Evolutionary conservation across 2,888 invertebrate genomes (phyloP).

Genomic region (Phortica magna): DNA sequence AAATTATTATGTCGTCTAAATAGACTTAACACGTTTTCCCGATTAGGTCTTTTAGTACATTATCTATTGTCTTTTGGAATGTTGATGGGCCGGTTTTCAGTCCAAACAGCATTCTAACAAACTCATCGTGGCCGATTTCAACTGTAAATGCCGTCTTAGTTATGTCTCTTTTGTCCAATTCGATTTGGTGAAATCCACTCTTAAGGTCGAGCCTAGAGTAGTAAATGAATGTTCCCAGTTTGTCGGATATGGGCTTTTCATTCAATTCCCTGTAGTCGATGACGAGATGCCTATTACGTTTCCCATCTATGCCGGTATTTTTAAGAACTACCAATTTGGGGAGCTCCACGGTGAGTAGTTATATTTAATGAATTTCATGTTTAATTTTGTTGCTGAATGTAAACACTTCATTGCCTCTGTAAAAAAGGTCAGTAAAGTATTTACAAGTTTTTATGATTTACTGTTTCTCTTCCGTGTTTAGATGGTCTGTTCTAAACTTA

Average conservation of each 20-base stretch:
- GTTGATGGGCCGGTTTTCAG: conserved; percentile 38
- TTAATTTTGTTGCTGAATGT: neutral
- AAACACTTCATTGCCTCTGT: neutral
- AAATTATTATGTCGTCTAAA: conserved; percentile 50
- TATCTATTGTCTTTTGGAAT: conserved; percentile 32
- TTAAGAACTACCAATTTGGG: neutral
- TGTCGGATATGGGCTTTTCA: conserved; percentile 5
- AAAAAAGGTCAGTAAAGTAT: neutral
- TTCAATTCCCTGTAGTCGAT: neutral
- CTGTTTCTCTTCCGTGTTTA: neutral
- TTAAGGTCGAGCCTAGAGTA: no score
- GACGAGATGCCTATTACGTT: neutral
- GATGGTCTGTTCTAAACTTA: neutral
- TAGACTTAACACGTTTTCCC: conserved; percentile 43
- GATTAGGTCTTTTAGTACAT: no score
- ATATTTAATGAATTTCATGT: conserved; percentile 6
- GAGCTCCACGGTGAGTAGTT: no score
- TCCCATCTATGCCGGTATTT: neutral
- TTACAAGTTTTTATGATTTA: neutral
- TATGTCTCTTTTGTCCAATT: conserved; percentile 41
- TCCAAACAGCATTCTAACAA: conserved; percentile 48
- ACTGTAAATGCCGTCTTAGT: conserved; percentile 48
- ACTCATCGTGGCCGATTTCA: conserved; percentile 47
- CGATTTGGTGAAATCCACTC: conserved; percentile 48
- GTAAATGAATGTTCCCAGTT: no score